Evolutionary conservation across 2,797 vertebrate genomes (phyloP).

Genomic region (Gobio occitaniae): DNA sequence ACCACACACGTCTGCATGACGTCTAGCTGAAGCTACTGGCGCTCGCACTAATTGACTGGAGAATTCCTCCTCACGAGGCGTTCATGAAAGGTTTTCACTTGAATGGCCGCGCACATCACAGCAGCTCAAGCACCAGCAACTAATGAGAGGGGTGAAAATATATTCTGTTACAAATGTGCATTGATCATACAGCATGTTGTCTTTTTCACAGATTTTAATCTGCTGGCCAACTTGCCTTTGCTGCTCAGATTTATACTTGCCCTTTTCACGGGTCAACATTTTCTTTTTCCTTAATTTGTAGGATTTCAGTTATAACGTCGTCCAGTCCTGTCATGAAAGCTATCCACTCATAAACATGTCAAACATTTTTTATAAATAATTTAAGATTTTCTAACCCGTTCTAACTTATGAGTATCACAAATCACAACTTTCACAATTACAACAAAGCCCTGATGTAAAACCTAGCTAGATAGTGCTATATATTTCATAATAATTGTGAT

Average conservation of each 20-base stretch:
- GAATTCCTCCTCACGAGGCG: too few relatives aligned
- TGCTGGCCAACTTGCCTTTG: neutral
- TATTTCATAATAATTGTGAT: too few relatives aligned
- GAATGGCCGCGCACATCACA: conserved; percentile 42
- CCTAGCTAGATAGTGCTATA: too few relatives aligned
- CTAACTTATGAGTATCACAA: too few relatives aligned
- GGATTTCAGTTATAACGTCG: too few relatives aligned
- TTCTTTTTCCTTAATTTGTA: neutral
- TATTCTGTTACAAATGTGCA: neutral
- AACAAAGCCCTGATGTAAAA: too few relatives aligned
- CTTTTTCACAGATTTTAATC: neutral
- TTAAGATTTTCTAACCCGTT: too few relatives aligned
- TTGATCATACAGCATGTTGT: neutral
- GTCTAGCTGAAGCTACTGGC: conserved; percentile 42
- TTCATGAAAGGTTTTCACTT: conserved; percentile 41
- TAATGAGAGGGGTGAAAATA: conserved; percentile 13
- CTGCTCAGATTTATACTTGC: neutral
- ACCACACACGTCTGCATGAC: conserved; percentile 55
- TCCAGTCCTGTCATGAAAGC: too few relatives aligned
- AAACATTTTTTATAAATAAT: too few relatives aligned
- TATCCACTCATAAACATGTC: too few relatives aligned
- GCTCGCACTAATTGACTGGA: conserved; percentile 57
- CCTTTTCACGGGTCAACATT: neutral
- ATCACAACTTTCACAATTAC: too few relatives aligned
- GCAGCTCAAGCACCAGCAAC: conserved; percentile 30